These are phyloP conservation scores for Rhodophaea formosa DNA, from an alignment of 2,888 invertebrate genomes.

Conservation along the genomic window DNA sequence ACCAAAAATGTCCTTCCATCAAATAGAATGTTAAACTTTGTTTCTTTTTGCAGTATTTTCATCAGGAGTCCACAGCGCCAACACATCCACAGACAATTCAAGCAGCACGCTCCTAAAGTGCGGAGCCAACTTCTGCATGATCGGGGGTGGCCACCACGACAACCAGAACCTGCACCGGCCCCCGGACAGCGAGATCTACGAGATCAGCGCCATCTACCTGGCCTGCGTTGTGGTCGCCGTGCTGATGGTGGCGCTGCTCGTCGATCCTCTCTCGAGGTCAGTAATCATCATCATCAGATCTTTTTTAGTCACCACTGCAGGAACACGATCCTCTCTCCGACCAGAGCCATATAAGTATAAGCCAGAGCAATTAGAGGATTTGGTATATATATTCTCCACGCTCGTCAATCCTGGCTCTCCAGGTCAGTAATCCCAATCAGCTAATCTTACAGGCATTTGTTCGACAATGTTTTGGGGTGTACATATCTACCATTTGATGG, in stretches of 20 bases:
- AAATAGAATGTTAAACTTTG: not conserved
- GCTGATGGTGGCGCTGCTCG: slow-evolving; percentile 90
- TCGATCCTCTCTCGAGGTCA: slow-evolving; percentile 94
- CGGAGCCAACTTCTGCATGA: slow-evolving; percentile 91
- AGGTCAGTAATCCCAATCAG: slow-evolving; percentile 86
- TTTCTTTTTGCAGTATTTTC: slow-evolving; percentile 83
- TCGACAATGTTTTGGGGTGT: no score
- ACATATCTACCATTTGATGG: no score
- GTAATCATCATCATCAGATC: no score
- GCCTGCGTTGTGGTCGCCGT: slow-evolving; percentile 93
- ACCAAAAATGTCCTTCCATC: no score
- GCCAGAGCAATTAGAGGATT: no score
- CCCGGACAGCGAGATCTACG: slow-evolving; percentile 91
- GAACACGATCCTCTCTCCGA: no score
- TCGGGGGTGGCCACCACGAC: slow-evolving; percentile 82
- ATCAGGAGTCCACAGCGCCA: slow-evolving; percentile 86
- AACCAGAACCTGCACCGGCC: slow-evolving; percentile 90
- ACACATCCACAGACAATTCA: slow-evolving; percentile 58
- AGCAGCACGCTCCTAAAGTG: slow-evolving; percentile 82
- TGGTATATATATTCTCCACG: no score
- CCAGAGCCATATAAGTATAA: no score
- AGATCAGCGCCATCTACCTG: slow-evolving; percentile 93
- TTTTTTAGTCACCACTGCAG: no score
- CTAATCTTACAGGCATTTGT: no score
- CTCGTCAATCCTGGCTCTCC: slow-evolving; percentile 94